Evolutionary conservation across 2,888 invertebrate genomes (phyloP).

Genomic region (Acanthacorydalis orientalis): DNA sequence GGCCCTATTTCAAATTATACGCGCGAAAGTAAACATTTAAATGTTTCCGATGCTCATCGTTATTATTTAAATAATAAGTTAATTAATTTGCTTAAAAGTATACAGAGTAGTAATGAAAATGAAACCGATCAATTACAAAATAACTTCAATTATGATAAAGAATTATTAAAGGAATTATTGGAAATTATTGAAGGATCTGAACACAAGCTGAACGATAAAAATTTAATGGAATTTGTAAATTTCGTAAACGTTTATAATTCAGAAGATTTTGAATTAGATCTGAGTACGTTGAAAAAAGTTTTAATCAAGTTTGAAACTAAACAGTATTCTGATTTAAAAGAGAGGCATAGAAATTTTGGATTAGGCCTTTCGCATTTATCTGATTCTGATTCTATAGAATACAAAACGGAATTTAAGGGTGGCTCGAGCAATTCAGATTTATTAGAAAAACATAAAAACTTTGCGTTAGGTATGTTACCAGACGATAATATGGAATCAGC

Average conservation of each 20-base stretch:
- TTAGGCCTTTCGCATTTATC: conserved; percentile 8
- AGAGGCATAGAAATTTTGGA: conserved; percentile 16
- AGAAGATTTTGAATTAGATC: conserved; percentile 20
- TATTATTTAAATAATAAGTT: conserved; percentile 16
- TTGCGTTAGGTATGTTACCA: conserved; percentile 9
- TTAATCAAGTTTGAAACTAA: conserved; percentile 18
- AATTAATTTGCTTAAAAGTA: conserved; percentile 16
- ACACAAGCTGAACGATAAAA: conserved; percentile 18
- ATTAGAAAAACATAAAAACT: conserved; percentile 11
- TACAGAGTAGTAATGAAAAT: conserved; percentile 13
- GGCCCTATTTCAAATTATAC: neutral
- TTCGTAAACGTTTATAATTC: conserved; percentile 20
- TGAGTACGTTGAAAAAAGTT: conserved; percentile 18
- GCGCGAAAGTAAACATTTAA: conserved; percentile 6
- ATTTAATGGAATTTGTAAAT: conserved; percentile 22
- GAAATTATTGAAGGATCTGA: conserved; percentile 18
- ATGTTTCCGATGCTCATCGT: conserved; percentile 12
- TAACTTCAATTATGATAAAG: conserved; percentile 19
- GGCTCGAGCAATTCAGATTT: neutral
- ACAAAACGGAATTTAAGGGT: neutral
- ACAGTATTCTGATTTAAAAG: conserved; percentile 12
- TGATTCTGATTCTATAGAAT: neutral
- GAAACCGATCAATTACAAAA: conserved; percentile 11
- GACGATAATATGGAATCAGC: neutral
- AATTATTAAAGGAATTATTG: conserved; percentile 18